Conservation (phyloP, 1,140 invertebrate genomes). For the Bombus balteatus region DNA sequence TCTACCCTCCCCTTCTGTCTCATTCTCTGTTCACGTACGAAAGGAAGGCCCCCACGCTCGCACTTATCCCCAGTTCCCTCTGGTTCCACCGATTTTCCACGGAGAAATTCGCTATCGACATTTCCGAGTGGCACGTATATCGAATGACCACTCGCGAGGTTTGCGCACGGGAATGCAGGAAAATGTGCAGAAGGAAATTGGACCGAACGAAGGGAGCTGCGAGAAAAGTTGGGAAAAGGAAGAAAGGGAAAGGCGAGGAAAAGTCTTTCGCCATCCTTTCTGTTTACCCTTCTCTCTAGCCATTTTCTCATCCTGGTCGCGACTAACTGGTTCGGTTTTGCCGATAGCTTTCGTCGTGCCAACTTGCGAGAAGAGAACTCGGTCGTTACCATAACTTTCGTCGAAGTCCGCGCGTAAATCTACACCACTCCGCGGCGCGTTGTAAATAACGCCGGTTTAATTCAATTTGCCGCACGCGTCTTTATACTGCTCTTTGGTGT, state of each 20-base stretch:
- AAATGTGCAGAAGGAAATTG: constrained; percentile 15
- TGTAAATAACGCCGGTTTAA: constrained; percentile 44
- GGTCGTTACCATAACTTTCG: constrained; percentile 40
- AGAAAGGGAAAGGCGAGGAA: neutral
- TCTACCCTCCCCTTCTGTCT: neutral
- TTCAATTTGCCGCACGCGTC: constrained; percentile 34
- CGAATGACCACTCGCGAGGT: constrained; percentile 34
- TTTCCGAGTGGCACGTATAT: constrained; percentile 63
- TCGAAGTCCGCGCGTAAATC: constrained; percentile 24
- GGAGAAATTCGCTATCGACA: constrained; percentile 71
- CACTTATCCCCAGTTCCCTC: constrained; percentile 9
- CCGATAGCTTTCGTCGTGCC: constrained; percentile 38
- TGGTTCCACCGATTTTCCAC: constrained; percentile 55
- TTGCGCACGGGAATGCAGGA: constrained; percentile 21
- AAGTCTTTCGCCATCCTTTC: neutral
- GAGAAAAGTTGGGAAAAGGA: neutral
- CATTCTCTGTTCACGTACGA: neutral
- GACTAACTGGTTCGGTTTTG: constrained; percentile 30
- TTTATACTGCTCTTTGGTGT: too few species aligned
- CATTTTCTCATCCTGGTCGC: neutral
- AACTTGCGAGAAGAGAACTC: constrained; percentile 17
- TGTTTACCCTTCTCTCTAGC: neutral
- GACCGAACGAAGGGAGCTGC: too few species aligned
- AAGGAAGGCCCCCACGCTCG: neutral
- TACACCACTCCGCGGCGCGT: neutral